phyloP scores from a whole-genome alignment of 2,113 vertebrate genomes.

The Oreocharis arfaki region DNA sequence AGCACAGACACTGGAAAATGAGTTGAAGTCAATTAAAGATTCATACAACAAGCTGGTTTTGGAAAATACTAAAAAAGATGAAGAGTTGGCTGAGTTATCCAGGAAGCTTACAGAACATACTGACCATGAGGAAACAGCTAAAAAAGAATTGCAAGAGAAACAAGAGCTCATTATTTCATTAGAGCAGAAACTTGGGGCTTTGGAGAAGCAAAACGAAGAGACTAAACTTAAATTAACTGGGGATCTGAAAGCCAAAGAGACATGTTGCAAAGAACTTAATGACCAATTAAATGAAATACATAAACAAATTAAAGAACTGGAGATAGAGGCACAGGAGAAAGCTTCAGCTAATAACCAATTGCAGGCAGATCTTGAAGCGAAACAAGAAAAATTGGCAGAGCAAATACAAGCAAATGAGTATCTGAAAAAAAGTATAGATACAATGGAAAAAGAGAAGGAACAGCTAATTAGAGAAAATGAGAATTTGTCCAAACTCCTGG shows the following conservation, averaged over 20 bases:
- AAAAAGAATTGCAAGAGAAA: slow-evolving; percentile 66
- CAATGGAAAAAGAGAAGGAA: slow-evolving; percentile 62
- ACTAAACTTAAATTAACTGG: slow-evolving; percentile 60
- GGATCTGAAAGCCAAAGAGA: slow-evolving; percentile 66
- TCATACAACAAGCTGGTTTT: slow-evolving; percentile 75
- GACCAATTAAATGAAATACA: slow-evolving; percentile 66
- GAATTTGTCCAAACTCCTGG: slow-evolving; percentile 63
- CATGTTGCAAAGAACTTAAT: slow-evolving; percentile 64
- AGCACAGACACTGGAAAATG: slow-evolving; percentile 72
- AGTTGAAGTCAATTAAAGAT: slow-evolving; percentile 79
- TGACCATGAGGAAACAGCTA: slow-evolving; percentile 52
- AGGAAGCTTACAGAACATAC: slow-evolving; percentile 63
- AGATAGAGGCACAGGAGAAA: slow-evolving; percentile 43
- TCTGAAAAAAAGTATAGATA: slow-evolving; percentile 41
- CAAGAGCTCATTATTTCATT: slow-evolving; percentile 66
- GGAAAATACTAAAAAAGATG: slow-evolving; percentile 68
- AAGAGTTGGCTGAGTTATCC: slow-evolving; percentile 68
- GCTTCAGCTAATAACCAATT: slow-evolving; percentile 66
- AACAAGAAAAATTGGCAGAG: slow-evolving; percentile 58
- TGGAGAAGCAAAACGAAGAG: slow-evolving; percentile 56
- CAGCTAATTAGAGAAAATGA: slow-evolving; percentile 68
- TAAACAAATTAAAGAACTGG: slow-evolving; percentile 65
- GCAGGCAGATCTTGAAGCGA: slow-evolving; percentile 57
- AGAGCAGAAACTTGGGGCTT: slow-evolving; percentile 64
- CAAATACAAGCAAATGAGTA: slow-evolving; percentile 59